phyloP scores from a whole-genome alignment of 1,140 invertebrate genomes.

The Oppia nitens region DNA sequence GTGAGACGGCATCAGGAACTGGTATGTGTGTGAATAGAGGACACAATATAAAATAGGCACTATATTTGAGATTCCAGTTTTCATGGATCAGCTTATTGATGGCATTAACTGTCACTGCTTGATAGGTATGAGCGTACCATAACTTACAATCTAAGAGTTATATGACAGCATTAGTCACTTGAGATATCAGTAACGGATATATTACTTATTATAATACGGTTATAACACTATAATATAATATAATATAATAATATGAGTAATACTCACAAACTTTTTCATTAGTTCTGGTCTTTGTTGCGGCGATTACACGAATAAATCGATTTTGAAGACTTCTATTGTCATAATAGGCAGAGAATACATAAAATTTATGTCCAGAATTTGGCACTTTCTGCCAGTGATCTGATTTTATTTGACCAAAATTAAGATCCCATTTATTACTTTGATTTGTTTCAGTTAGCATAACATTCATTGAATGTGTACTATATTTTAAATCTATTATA shows the following conservation, averaged over 20 bases:
- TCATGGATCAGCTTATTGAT: slow-evolving; percentile 55
- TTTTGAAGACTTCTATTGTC: slow-evolving; percentile 38
- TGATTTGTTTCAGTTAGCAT: neutral
- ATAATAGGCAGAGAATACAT: slow-evolving; percentile 73
- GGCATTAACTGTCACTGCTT: slow-evolving; percentile 24
- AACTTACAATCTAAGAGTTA: slow-evolving; percentile 68
- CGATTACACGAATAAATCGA: slow-evolving; percentile 51
- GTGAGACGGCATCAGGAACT: slow-evolving; percentile 41
- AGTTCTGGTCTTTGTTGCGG: slow-evolving; percentile 63
- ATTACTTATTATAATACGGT: neutral
- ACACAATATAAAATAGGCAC: slow-evolving; percentile 72
- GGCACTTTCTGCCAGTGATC: slow-evolving; percentile 30
- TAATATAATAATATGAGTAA: too few relatives aligned
- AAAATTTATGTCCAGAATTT: slow-evolving; percentile 47
- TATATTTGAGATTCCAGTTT: slow-evolving; percentile 86
- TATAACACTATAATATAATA: neutral
- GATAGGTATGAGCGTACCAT: slow-evolving; percentile 40
- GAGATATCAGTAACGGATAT: neutral
- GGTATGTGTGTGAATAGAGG: slow-evolving; percentile 27
- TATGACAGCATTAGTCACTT: neutral
- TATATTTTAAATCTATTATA: neutral
- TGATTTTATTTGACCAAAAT: neutral
- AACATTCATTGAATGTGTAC: neutral
- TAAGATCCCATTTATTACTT: neutral
- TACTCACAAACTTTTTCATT: slow-evolving; percentile 69